Percentiles rank a stretch among this genome's conserved stretches.
These are phyloP conservation scores for Capitulum mitella DNA, from an alignment of 2,888 invertebrate genomes.

Conservation along the genomic window DNA sequence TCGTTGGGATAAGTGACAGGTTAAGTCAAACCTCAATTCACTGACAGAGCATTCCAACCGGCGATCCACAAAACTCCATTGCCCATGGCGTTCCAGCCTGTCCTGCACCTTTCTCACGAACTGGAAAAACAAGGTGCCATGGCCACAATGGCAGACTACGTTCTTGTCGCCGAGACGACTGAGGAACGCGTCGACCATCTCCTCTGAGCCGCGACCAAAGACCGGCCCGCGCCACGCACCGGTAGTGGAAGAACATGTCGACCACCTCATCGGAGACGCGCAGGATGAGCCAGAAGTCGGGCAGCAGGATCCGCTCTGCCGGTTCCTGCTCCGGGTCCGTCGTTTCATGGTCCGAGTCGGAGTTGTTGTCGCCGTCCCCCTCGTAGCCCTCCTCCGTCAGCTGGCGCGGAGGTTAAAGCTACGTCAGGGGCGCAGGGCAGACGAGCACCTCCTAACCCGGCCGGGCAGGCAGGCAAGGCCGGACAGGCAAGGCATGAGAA, in stretches of 20 bases:
- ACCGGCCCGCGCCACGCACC: slow-evolving; percentile 28
- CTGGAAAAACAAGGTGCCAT: no score
- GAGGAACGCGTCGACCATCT: neutral
- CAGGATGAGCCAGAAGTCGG: slow-evolving; percentile 47
- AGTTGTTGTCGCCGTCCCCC: slow-evolving; percentile 30
- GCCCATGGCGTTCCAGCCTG: slow-evolving; percentile 25
- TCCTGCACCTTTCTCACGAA: no score
- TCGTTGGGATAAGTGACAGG: no score
- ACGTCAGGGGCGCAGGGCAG: no score
- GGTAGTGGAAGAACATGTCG: slow-evolving; percentile 44
- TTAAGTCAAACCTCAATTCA: neutral
- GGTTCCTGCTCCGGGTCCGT: slow-evolving; percentile 33
- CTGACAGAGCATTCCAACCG: no score
- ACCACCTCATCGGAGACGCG: slow-evolving; percentile 41
- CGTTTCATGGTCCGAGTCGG: slow-evolving; percentile 34
- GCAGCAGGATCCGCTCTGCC: slow-evolving; percentile 40
- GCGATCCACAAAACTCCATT: slow-evolving; percentile 23
- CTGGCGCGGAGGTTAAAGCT: no score
- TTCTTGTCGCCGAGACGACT: neutral
- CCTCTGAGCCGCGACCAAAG: slow-evolving; percentile 7
- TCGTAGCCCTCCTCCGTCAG: slow-evolving; percentile 35
- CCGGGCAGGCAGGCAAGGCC: neutral
- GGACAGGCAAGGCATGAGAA: neutral
- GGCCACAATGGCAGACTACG: no score
- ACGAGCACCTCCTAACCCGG: neutral